Evolutionary conservation across 2,113 vertebrate species (phyloP), one percentile per base, ranked within the genome.

Genomic region (Nesogale talazaci): DNA sequence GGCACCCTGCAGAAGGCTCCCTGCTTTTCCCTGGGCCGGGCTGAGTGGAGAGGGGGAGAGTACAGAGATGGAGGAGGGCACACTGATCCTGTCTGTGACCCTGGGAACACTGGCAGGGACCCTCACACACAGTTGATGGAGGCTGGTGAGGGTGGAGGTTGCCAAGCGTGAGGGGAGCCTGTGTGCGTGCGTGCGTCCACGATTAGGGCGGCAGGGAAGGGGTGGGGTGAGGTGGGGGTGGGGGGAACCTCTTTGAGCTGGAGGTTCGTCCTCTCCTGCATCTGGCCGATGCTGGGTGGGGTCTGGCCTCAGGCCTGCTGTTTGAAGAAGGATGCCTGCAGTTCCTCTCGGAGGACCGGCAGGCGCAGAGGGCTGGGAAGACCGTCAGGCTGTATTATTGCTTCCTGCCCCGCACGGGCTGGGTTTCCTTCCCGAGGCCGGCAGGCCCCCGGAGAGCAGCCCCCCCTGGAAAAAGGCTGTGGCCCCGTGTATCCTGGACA

Each of bases 401-500:
- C 96, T 98, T 98, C 97, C 98, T 97, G 96, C 61, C 96, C 59
- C 75, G 59, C 10, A 0, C n/a, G 75, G 1, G 0, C 34, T 90
- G 75, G 65, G 96, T 96, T 98, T 97, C 96, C 97, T 98, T 97
- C 97, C 97, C 80, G 69, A 57, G 86, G 89, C 90, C 86, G 34
- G 72, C 87, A 56, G 25, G 84, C 77, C 46, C 70, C 86, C 8
- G 52, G 0, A 1, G 67, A 63, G 5, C 0, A 65, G 87, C 46
- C 94, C 96, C 91, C 95, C 85, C 96, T 98, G 98, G 97, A 97
- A 98, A 98, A 97, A 94, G 56, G 82, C 84, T 25, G 74, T 91
- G 77, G 95, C 96, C 97, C 91, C 92, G 96, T 96, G 97, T 96
- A 97, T 98, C 98, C 98, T 97, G 97, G 91, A 91, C 97, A 98